Percentiles rank a stretch among this genome's conserved stretches.
These are phyloP conservation scores for Aspidoscelis tigris DNA, from an alignment of 2,113 vertebrate genomes.

Conservation along the genomic window DNA sequence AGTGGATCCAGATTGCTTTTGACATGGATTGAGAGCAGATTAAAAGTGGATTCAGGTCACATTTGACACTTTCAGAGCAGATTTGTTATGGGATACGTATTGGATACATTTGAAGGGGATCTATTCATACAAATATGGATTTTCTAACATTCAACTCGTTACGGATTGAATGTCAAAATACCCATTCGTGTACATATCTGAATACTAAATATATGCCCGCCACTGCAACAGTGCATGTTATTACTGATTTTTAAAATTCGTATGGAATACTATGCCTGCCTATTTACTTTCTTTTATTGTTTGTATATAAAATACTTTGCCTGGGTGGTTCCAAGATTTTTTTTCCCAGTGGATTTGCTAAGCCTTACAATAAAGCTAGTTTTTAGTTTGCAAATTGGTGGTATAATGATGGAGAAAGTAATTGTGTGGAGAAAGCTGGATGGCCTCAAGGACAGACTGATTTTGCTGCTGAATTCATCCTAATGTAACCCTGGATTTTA, in stretches of 20 bases:
- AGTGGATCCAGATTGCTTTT: no score
- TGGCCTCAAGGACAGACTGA: background rate
- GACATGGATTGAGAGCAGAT: no score
- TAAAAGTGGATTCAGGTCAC: no score
- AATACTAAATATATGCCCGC: no score
- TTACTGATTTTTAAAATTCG: background rate
- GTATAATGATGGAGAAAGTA: background rate
- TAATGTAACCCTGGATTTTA: background rate
- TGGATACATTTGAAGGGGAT: no score
- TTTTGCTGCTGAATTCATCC: background rate
- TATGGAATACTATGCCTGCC: background rate
- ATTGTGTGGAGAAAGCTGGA: background rate
- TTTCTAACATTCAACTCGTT: no score
- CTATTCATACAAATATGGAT: no score
- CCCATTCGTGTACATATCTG: no score
- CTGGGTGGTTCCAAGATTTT: background rate
- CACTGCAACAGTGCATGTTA: no score
- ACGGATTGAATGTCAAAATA: no score
- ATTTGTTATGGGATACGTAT: no score
- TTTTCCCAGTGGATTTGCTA: background rate
- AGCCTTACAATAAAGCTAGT: background rate
- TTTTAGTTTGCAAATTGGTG: background rate
- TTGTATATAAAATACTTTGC: background rate
- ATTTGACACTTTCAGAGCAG: no score
- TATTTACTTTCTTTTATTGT: background rate